phyloP scores from a whole-genome alignment of 2,113 vertebrate genomes.

The Athene cunicularia region DNA sequence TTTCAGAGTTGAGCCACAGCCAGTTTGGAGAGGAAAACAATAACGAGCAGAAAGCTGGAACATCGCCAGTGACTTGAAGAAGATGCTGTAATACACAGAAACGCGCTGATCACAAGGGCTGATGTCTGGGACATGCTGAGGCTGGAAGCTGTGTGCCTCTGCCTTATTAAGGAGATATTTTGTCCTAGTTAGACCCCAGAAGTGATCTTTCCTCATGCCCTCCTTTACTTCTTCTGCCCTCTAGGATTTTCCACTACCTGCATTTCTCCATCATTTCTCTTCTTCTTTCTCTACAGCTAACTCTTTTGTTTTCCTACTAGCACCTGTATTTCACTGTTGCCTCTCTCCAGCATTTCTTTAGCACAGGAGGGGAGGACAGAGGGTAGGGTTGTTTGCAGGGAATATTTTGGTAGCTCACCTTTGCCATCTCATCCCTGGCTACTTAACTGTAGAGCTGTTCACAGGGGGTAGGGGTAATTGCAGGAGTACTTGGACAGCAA shows the following conservation, averaged over 20 bases:
- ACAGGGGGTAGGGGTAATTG: not conserved
- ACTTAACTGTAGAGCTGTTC: not conserved
- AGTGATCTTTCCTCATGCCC: not conserved
- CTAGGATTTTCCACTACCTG: not conserved
- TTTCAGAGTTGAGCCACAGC: not conserved
- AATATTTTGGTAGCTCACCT: not conserved
- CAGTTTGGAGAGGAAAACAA: not conserved
- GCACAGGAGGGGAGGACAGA: not conserved
- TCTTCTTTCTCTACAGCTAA: not conserved
- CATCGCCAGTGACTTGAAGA: not conserved
- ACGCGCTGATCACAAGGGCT: not conserved
- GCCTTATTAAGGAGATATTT: not conserved
- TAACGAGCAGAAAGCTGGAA: not conserved
- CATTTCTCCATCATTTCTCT: not conserved
- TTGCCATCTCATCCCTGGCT: not conserved
- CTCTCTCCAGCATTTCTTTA: not conserved
- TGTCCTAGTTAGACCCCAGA: not conserved
- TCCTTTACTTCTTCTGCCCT: not conserved
- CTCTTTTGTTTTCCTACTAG: not conserved
- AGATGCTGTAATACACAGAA: not conserved
- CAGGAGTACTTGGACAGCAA: not conserved
- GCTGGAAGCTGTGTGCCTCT: not conserved
- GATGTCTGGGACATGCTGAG: not conserved
- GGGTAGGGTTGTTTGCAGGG: not conserved
- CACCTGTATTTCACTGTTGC: not conserved